These are phyloP conservation scores for Balaeniceps rex DNA, from an alignment of 2,113 vertebrate species.

Conservation along the genomic window DNA sequence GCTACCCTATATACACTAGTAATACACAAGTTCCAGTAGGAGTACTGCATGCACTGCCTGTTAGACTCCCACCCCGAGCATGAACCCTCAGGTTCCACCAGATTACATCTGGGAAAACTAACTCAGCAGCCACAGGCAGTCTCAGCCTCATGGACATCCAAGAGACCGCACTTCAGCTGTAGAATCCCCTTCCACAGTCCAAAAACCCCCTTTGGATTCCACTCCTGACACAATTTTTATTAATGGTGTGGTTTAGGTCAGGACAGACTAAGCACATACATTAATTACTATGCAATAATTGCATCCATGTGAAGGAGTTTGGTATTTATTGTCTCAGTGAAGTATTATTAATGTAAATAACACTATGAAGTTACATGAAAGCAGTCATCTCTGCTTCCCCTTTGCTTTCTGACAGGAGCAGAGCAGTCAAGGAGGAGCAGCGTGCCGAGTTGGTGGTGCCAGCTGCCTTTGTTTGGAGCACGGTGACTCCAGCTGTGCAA, in stretches of 20 bases:
- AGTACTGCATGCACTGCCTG: not conserved
- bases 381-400: not conserved
- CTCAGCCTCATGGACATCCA: not conserved
- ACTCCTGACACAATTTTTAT: not conserved
- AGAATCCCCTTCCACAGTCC: not conserved
- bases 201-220: not conserved
- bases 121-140: rapidly evolving
- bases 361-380: not conserved
- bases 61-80: not conserved
- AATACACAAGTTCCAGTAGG: not conserved
- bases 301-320: not conserved
- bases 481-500: not conserved
- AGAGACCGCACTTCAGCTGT: not conserved
- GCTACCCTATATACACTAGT: not conserved
- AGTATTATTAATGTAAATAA: not conserved
- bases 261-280: not conserved
- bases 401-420: not conserved
- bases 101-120: not conserved
- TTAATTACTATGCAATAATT: not conserved
- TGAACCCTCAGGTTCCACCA: not conserved
- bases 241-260: not conserved
- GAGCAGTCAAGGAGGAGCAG: not conserved
- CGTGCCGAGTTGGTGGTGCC: not conserved
- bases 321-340: not conserved
- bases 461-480: not conserved